A percentile compares a stretch with the other conserved stretches of the same genome.
These are phyloP conservation scores for Idaea biselata DNA, from an alignment of 2,888 invertebrate species.

Conservation along the genomic window DNA sequence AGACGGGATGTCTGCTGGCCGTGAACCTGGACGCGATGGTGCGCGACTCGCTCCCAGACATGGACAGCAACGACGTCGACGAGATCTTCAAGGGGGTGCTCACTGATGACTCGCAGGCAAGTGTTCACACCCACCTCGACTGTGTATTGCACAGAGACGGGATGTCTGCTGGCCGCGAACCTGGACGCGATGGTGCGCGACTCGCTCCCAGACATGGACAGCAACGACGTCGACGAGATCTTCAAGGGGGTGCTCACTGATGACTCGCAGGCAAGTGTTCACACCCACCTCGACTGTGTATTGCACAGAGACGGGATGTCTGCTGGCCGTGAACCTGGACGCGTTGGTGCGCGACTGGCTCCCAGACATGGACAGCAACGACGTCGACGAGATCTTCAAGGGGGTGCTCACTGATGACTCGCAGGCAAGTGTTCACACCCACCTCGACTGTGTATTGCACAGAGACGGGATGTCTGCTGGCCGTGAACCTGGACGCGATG, in stretches of 20 bases:
- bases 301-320: conserved; percentile 51
- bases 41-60: conserved; percentile 86
- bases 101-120: conserved; percentile 86
- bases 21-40: conserved; percentile 89
- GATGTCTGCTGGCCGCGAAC: conserved; percentile 78
- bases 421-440: conserved; percentile 56
- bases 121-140: too few relatives aligned
- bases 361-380: conserved; percentile 93
- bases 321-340: conserved; percentile 84
- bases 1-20: conserved; percentile 61
- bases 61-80: conserved; percentile 95
- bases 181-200: conserved; percentile 87
- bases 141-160: conserved; percentile 45
- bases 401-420: conserved; percentile 92
- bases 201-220: conserved; percentile 91
- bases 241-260: conserved; percentile 94
- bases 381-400: conserved; percentile 95
- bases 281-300: too few relatives aligned
- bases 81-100: conserved; percentile 95
- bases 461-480: conserved; percentile 63
- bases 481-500: conserved; percentile 87
- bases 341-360: conserved; percentile 86
- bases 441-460: conserved; percentile 8
- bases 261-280: conserved; percentile 80
- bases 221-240: conserved; percentile 94